Conservation (phyloP, 2,797 vertebrate species). For the Epinephelus malabaricus region DNA sequence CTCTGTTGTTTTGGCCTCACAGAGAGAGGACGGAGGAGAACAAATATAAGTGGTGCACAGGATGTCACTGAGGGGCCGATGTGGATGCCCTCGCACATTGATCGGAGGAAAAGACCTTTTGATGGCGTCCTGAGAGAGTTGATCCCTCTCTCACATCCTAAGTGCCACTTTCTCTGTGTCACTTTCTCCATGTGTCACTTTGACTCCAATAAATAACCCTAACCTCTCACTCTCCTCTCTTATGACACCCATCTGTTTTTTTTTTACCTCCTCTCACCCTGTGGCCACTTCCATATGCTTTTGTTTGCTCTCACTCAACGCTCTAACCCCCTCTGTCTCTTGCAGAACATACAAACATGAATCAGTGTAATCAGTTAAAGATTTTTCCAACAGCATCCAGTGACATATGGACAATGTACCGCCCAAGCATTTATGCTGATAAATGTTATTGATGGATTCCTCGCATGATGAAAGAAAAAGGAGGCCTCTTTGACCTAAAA, state of each 20-base stretch:
- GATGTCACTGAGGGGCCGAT: constrained; percentile 7
- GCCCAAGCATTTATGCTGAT: not conserved
- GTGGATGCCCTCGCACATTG: constrained; percentile 1
- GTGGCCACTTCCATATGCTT: not conserved
- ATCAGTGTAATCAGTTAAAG: constrained; percentile 1
- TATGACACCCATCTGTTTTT: not conserved
- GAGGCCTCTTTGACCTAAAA: not conserved
- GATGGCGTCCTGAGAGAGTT: constrained; percentile 14
- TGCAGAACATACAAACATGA: not conserved
- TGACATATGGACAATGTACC: not conserved
- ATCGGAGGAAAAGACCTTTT: constrained; percentile 26
- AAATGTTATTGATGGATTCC: not conserved
- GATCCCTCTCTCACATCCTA: constrained; percentile 21
- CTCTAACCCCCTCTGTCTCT: constrained; percentile 1
- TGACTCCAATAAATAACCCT: constrained; percentile 36
- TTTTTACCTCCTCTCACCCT: not conserved
- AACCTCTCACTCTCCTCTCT: constrained; percentile 8
- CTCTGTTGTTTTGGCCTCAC: not conserved
- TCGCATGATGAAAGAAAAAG: not conserved
- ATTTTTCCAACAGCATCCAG: not conserved
- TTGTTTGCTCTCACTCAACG: not conserved
- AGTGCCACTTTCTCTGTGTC: constrained; percentile 23
- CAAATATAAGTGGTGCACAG: constrained; percentile 7
- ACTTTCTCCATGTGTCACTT: constrained; percentile 14
- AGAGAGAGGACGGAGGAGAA: not conserved